phyloP scores from a whole-genome alignment of 2,888 invertebrate species.

The Eledona agricola region DNA sequence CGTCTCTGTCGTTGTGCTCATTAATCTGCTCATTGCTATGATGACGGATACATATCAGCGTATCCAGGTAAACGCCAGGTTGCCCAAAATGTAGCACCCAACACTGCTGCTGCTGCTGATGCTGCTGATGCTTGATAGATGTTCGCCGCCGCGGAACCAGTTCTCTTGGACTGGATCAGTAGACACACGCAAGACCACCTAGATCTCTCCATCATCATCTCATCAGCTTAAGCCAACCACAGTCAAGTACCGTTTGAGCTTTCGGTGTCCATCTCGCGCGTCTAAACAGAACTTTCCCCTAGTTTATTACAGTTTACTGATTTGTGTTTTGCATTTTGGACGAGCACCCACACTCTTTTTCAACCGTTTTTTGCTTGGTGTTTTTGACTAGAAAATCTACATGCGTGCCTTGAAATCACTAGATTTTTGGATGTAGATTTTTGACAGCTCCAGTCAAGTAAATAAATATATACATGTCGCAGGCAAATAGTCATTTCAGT shows the following conservation, averaged over 20 bases:
- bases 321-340: slow-evolving; percentile 23
- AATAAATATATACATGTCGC: no score
- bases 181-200: slow-evolving; percentile 37
- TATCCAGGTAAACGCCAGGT: slow-evolving; percentile 81
- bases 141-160: slow-evolving; percentile 51
- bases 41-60: slow-evolving; percentile 99
- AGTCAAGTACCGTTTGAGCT: slow-evolving; percentile 27
- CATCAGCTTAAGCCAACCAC: slow-evolving; percentile 21
- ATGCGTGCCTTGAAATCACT: not conserved
- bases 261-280: slow-evolving; percentile 19
- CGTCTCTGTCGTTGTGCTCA: slow-evolving; percentile 98
- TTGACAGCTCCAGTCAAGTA: no score
- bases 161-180: slow-evolving; percentile 62
- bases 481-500: no score
- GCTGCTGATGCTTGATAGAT: slow-evolving; percentile 22
- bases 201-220: slow-evolving; percentile 7
- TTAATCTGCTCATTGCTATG: slow-evolving; percentile 99
- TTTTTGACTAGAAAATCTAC: slow-evolving; percentile 28
- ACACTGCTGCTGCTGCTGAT: no score
- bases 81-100: slow-evolving; percentile 35
- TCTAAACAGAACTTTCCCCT: not conserved
- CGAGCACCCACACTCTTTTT: slow-evolving; percentile 25
- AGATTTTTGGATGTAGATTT: not conserved
- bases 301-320: not conserved
- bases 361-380: slow-evolving; percentile 23